Percentiles rank a stretch among this genome's conserved stretches.
phyloP scores from a whole-genome alignment of 1,140 invertebrate species.

The Drosophila kurseongensis region DNA sequence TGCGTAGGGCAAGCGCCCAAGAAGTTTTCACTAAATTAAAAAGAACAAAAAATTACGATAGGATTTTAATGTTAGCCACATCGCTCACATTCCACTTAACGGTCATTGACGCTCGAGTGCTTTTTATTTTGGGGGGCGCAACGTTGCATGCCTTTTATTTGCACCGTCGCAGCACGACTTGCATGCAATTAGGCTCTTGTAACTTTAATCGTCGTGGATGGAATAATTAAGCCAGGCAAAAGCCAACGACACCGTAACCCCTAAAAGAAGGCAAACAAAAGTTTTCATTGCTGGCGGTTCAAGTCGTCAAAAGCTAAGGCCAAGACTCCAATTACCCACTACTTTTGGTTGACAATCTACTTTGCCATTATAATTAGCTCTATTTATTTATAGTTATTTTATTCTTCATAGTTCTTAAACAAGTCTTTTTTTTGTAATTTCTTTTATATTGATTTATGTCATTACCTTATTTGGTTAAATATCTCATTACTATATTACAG shows the following conservation, averaged over 20 bases:
- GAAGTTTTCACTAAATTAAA: slow-evolving; percentile 25
- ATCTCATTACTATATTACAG: no score
- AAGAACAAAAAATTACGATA: neutral
- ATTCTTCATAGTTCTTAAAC: neutral
- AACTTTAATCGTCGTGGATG: slow-evolving; percentile 47
- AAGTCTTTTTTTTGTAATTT: neutral
- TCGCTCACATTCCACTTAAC: slow-evolving; percentile 61
- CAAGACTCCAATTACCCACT: neutral
- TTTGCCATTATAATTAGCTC: neutral
- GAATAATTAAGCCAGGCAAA: slow-evolving; percentile 34
- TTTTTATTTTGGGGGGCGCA: slow-evolving; percentile 26
- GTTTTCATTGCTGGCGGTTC: slow-evolving; percentile 13
- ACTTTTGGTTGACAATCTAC: neutral
- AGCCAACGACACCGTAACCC: neutral
- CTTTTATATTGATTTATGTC: no score
- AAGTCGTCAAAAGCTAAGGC: neutral
- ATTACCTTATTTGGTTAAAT: no score
- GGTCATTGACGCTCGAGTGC: slow-evolving; percentile 65
- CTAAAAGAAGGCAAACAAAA: slow-evolving; percentile 5
- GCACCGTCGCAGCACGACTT: slow-evolving; percentile 21
- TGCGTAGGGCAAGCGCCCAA: slow-evolving; percentile 17
- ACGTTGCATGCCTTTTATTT: slow-evolving; percentile 42
- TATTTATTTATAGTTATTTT: neutral
- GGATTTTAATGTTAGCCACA: slow-evolving; percentile 15
- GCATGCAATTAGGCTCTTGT: slow-evolving; percentile 59